Base-by-base conservation (phyloP, 2,797 vertebrate species). In the Bucorvus abyssinicus region DNA sequence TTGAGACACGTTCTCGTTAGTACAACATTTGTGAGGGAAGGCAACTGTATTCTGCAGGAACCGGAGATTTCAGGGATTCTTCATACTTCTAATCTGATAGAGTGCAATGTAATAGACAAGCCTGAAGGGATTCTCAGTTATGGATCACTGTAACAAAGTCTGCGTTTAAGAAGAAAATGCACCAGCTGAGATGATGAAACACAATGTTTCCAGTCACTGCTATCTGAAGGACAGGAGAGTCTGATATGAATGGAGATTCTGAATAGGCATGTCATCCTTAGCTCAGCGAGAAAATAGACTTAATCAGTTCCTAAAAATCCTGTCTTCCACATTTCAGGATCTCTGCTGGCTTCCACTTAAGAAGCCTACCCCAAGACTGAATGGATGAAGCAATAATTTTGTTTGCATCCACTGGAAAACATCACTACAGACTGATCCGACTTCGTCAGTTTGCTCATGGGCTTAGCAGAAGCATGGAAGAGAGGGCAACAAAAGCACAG, bases 91-190 rank as follows among this genome's bases (percentile, higher is more conserved):
- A 95, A 91, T 94, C 80, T 93, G 91, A 92, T 91, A 84, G 78
- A 90, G 80, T 88, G 87, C 77, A 96, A 69, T 73, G 85, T 84
- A 94, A 75, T 87, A 95, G 95, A 94, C 94, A 93, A 96, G 93
- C 96, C 96, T 95, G 90, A 90, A 97, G 94, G 95, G 89, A 79
- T 95, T 96, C 83, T 93, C 90, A 74, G 90, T 90, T 91, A 91
- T 94, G 93, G 95, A 96, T 94, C 91, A 87, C 85, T 11, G 29
- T 93, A 89, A 86, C 83, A 95, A 95, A 94, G 85, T 90, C 94
- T 94, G 80, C 87, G 79, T 94, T 96, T 95, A 94, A 95, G 91
- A 91, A 84, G 67, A 88, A 96, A 95, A 90, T 73, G 36, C 3
- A 0, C 74, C 77, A 94, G 56, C 89, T 94, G 93, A 94, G 95